Evolutionary conservation across 2,888 invertebrate genomes (phyloP).

Genomic region (Morpho achilles): DNA sequence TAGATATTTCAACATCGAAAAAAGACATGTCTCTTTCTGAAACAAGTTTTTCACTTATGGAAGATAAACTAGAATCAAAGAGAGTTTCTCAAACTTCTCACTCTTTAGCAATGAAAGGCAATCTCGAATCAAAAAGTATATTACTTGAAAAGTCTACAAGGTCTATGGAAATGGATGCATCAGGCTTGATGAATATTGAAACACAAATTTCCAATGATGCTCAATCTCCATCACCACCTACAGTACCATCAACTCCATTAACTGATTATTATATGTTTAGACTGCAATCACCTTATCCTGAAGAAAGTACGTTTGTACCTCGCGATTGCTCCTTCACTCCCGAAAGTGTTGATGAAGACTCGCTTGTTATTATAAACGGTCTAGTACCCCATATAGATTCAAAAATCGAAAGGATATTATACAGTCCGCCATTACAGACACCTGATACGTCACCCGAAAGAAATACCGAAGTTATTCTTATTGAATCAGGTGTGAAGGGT

Average conservation of each 20-base stretch:
- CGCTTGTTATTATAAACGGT: conserved; percentile 57
- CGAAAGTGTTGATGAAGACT: conserved; percentile 50
- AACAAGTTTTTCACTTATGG: not conserved
- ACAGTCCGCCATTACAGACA: conserved; percentile 55
- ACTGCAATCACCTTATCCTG: conserved; percentile 53
- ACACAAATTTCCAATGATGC: conserved; percentile 11
- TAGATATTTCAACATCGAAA: not conserved
- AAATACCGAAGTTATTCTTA: conserved; percentile 42
- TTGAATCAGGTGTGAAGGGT: conserved; percentile 41
- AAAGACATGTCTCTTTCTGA: not conserved
- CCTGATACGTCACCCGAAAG: conserved; percentile 48
- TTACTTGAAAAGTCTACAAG: not conserved
- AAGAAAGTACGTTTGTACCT: conserved; percentile 42
- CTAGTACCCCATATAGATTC: conserved; percentile 59
- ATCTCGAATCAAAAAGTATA: not conserved
- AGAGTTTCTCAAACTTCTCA: not conserved
- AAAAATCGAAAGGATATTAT: conserved; percentile 48
- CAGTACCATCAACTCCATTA: conserved; percentile 57
- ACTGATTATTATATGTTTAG: conserved; percentile 68
- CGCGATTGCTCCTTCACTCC: conserved; percentile 40
- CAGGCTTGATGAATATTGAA: conserved; percentile 12
- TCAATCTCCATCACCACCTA: conserved; percentile 40
- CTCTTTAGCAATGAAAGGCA: not conserved
- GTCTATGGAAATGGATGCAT: not conserved
- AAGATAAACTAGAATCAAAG: conserved; percentile 1